phyloP scores from a whole-genome alignment of 2,113 vertebrate species.

The Heliornis fulica region DNA sequence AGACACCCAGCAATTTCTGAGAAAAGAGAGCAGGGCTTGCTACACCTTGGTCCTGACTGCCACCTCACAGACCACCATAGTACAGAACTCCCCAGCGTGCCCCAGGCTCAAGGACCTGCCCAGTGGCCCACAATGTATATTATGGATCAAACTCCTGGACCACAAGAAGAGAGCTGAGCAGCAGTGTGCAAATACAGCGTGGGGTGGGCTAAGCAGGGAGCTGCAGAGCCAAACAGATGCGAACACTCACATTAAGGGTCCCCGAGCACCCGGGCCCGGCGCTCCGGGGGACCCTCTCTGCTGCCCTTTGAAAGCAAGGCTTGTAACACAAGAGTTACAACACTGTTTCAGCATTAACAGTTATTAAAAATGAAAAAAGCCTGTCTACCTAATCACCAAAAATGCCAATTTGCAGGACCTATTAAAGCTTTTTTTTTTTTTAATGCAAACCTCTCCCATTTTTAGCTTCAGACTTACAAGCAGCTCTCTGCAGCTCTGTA shows the following conservation, averaged over 20 bases:
- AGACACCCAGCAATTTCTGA: background rate
- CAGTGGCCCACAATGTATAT: background rate
- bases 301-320: background rate
- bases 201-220: background rate
- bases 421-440: background rate
- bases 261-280: background rate
- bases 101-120: background rate
- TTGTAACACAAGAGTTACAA: background rate
- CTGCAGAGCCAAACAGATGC: background rate
- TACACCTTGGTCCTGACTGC: background rate
- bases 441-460: background rate
- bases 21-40: background rate
- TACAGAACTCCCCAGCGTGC: background rate
- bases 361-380: background rate
- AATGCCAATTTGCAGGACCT: background rate
- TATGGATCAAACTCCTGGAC: background rate
- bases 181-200: background rate
- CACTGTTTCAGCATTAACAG: background rate
- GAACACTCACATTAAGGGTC: background rate
- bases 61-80: background rate
- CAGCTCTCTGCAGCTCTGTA: background rate
- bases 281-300: background rate
- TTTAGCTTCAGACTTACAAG: constrained; percentile 5
- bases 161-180: background rate
- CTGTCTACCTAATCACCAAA: background rate